A percentile compares a stretch with the other conserved stretches of the same genome.
Conservation (phyloP, 1,140 invertebrate species). For the Caerostris extrusa region DNA sequence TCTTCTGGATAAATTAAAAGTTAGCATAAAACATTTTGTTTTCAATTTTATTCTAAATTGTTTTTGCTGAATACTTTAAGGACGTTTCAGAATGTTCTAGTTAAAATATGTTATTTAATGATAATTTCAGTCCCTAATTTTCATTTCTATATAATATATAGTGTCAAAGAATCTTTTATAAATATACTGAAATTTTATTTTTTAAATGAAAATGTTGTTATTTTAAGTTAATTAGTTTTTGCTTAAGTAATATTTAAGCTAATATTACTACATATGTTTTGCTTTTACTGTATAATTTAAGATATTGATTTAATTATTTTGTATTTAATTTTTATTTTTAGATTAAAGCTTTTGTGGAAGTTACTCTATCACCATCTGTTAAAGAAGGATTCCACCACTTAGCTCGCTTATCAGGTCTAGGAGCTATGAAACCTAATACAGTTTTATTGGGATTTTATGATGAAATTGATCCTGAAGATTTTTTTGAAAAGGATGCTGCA, state of each 20-base stretch:
- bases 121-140: too few species aligned
- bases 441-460: slow-evolving; percentile 93
- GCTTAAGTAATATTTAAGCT: too few species aligned
- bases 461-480: slow-evolving; percentile 87
- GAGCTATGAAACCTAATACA: slow-evolving; percentile 99
- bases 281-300: background rate
- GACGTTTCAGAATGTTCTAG: too few species aligned
- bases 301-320: background rate
- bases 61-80: too few species aligned
- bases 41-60: too few species aligned
- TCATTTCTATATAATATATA: too few species aligned
- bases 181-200: too few species aligned
- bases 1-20: slow-evolving; percentile 92
- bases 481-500: slow-evolving; percentile 84
- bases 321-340: slow-evolving; percentile 78
- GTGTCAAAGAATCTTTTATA: too few species aligned
- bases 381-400: slow-evolving; percentile 96
- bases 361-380: slow-evolving; percentile 92
- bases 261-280: background rate
- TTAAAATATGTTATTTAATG: too few species aligned
- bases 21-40: slow-evolving; percentile 77
- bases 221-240: too few species aligned
- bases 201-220: too few species aligned
- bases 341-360: slow-evolving; percentile 98
- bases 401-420: slow-evolving; percentile 94